Evolutionary conservation across 2,797 vertebrate genomes (phyloP), one percentile per base, ranked within the genome.

Genomic region (Euthynnus affinis): DNA sequence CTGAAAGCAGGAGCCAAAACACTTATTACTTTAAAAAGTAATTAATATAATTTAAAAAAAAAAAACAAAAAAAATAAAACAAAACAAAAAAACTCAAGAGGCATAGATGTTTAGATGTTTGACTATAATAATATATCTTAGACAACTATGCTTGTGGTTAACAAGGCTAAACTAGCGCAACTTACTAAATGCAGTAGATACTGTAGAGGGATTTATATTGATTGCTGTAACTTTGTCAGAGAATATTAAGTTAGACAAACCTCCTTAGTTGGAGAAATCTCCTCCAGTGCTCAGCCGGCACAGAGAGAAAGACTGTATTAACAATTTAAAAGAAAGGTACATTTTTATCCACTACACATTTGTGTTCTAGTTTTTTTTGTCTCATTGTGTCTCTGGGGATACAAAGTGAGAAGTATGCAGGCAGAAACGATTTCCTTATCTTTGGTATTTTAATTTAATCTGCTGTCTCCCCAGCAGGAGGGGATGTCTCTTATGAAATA

Each of bases 401-500:
- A 49, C 22, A 59, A 63, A 32, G 32, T 61, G 15, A 79, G 15
- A 48, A 56, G 25, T 71, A 66, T 74, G 13, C 69, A 71, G 77
- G 56, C n/a, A 70, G 67, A 83, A 79, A 65, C 1, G 15, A 68
- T 57, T 27, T 73, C 25, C n/a, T 66, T 5, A n/a, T 69, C 62
- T 83, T 74, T 70, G 15, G 34, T 66, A 71, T 77, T 78, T 72
- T 65, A 76, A 76, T 87, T 76, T 12, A 66, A 71, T 77, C 82
- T 78, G 18, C 65, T 57, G 51, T 81, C 64, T 78, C n/a, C 17
- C 14, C 71, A 71, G 52, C 69, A 71, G 59, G 37, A 76, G 34
- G 34, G 7, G 8, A 56, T 61, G 55, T 74, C 37, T 74, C 48
- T 68, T 63, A 15, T 83, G 44, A 83, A 79, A 70, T 71, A 2